Base-by-base conservation (phyloP, 1,140 invertebrate species). In the Aphaenogaster rudis region DNA sequence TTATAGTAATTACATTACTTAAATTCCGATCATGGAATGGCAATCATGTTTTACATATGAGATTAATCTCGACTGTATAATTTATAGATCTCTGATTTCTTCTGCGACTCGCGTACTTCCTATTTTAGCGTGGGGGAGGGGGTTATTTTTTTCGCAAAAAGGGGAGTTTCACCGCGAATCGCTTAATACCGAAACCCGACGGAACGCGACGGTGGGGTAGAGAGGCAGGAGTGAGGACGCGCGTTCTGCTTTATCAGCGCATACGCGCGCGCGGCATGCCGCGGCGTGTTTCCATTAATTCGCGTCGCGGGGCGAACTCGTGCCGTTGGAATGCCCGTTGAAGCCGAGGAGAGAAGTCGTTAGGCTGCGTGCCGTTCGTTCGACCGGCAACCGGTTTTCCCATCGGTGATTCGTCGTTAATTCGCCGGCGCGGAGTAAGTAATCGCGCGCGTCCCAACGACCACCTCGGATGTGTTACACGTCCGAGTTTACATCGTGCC, bases 231-330 rank as follows among this genome's bases (percentile, higher is more conserved):
- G 39, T 33, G 66, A 72, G 87, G 90, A 92, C 77, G 84, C 59
- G 78, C 78, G 92, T 94, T 93, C 88, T 92, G 92, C 89, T 94
- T 94, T 95, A 95, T 94, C 94, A 94, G 94, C 84, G 91, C 91
- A 88, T 86, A 87, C 89, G 72, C 72, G 89, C 80, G 82, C 89
- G 72, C 72, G 89, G 86, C 91, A 86, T 88, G 91, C 92, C 92
- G 91, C 92, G 92, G 91, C 92, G 92, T 94, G 94, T 94, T 94
- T 94, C 93, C 93, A 95, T 95, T 94, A 94, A 95, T 95, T 94
- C 92, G 93, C 92, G 94, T 95, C 94, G 93, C 91, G 93, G 90
- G 91, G 88, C 90, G 88, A 94, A 93, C 93, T 92, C 94, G 94
- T 92, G 88, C 92, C 90, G 90, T 88, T 93, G 94, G 93, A 94